Evolutionary conservation across 2,797 vertebrate genomes (phyloP).

Genomic region (Sebastes alutus): DNA sequence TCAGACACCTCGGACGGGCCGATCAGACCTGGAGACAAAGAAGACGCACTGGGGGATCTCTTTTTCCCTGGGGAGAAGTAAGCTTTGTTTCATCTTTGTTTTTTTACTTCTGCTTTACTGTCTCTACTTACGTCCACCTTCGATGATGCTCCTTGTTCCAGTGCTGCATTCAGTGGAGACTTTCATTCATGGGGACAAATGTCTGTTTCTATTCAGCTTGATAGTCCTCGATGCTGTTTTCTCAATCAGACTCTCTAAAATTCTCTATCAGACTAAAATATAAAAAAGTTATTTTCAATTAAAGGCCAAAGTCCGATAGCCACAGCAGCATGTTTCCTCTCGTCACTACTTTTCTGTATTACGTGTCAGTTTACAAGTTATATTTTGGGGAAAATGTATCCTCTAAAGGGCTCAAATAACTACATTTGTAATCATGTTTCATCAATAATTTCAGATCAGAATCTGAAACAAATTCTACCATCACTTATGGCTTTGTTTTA

Average conservation of each 20-base stretch:
- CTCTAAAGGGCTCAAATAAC: not conserved
- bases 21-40: conserved; percentile 83
- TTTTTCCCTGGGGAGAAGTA: conserved; percentile 91
- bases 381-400: not conserved
- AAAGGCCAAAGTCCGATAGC: not conserved
- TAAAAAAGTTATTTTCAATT: not conserved
- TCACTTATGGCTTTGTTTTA: not conserved
- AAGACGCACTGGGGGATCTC: conserved; percentile 80
- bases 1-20: conserved; percentile 86
- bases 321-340: not conserved
- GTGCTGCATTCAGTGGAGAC: not conserved
- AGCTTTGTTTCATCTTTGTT: conserved; percentile 58
- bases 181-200: not conserved
- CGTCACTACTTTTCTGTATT: not conserved
- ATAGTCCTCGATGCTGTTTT: not conserved
- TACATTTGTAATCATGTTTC: not conserved
- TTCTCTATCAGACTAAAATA: not conserved
- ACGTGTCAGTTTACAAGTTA: not conserved
- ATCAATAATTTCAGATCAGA: not conserved
- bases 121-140: not conserved
- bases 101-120: not conserved
- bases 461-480: not conserved
- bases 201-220: not conserved
- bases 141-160: not conserved
- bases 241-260: not conserved